Base-by-base conservation (phyloP, 2,888 invertebrate species). In the Sminthurides aquaticus region DNA sequence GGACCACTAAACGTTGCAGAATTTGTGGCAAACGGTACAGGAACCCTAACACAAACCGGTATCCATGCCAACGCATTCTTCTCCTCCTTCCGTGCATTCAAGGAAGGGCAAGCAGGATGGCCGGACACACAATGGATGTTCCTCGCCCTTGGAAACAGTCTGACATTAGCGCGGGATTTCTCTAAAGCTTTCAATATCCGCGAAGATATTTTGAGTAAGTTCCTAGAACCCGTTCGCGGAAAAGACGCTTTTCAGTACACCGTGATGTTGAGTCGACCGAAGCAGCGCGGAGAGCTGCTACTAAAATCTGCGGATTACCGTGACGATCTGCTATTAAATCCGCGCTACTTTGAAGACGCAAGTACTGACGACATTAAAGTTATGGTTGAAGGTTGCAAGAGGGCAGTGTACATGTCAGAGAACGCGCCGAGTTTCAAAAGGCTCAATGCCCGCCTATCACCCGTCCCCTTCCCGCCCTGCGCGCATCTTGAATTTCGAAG, bases 111-210 rank as follows among this genome's bases (percentile, higher is more conserved):
- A 34, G 48, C 62, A 0, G 71, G 71, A 11, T 74, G 74, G 74
- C 72, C 74, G 22, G 74, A 74, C 62, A 72, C 71, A 3, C 68
- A 72, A 49, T 72, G 70, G 70, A 72, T 72, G 71, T 72, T 72
- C 52, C 55, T 72, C 15, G 71, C 70, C 18, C 52, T 73, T 18
- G 70, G 72, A 3, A 71, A 71, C 27, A 67, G 69, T 65, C 3
- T 57, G 8, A 62, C 54, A 0, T 34, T 68, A 18, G 69, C 65
- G 8, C 55, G 62, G 27, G 65, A 71, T n/a, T 71, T 71, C 54
- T 66, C 74, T 3, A 68, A 71, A n/a, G 72, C 69, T n/a, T 72
- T 71, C 29, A 72, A 74, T 52, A 68, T 74, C 2, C 61, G 72
- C n/a, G 63, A 65, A n/a, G 74, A 74, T 27, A 69, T 74, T 8